Base-by-base conservation (phyloP, 2,113 vertebrate genomes). In the Chionodraco myersi region DNA sequence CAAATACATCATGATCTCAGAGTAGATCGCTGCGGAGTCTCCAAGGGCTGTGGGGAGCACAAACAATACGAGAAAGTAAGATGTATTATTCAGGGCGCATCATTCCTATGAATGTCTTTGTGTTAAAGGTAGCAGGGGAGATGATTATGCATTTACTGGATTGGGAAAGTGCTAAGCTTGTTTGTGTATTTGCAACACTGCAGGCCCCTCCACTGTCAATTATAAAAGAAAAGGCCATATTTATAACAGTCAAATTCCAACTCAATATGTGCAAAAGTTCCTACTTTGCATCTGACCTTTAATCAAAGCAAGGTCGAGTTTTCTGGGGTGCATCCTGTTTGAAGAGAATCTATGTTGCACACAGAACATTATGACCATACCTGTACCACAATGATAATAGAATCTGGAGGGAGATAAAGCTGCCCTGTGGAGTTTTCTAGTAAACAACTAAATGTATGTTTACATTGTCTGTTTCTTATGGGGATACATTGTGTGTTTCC, bases 1-100 rank as follows among this genome's bases (percentile, higher is more conserved):
- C 80, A 99, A 95, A 48, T 99, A 99, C 98, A 99, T 99, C 97
- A 98, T 98, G 77, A 99, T 97, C 92, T 98, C 95, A 0, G 98
- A 99, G 93, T 99, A 96, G 85, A 98, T 89, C 0, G 97, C 96
- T 1, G 98, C 95, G 78, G 94, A 81, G 87, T 99, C 96, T 63
- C 89, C 81, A 79, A 90, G 95, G 62, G 95, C 98, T 99, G 95
- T 57, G 59, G 36, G 36, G 72, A 81, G 83, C 60, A 82, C 73
- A 92, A 72, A 86, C 65, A 81, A 81, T 10, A 41, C 36, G 7
- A 41, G 68, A 61, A 48, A 23, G 26, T 14, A 15, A 83, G 44
- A 86, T 88, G 71, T 72, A 82, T 91, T 88, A 92, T 92, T 85
- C 85, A 89, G 30, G 12, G 41, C 12, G 69, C 30, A 54, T 63